These are phyloP conservation scores for Artibeus lituratus DNA, from an alignment of 2,797 vertebrate genomes.

Conservation along the genomic window DNA sequence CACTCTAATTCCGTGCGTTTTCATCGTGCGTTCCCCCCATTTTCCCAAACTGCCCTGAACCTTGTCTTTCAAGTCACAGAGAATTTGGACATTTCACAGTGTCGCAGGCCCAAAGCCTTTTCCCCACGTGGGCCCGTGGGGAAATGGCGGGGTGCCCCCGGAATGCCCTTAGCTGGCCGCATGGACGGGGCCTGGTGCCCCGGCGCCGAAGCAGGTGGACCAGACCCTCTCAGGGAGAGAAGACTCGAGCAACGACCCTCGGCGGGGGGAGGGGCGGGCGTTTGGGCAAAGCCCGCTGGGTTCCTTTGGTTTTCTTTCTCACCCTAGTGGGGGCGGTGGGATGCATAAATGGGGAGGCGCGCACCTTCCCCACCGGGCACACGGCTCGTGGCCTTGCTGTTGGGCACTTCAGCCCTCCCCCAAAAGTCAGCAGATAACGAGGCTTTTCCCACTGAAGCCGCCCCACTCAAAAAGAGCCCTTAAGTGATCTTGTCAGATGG, in stretches of 20 bases:
- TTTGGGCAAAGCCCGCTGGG: neutral
- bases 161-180: neutral
- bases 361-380: neutral
- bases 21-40: neutral
- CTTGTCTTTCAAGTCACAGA: neutral
- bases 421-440: neutral
- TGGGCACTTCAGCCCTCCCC: neutral
- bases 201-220: fast-evolving
- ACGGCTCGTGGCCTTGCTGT: neutral
- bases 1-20: neutral
- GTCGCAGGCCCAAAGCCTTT: neutral
- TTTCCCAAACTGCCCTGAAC: neutral
- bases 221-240: neutral
- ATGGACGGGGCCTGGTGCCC: neutral
- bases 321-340: neutral
- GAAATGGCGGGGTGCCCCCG: no score
- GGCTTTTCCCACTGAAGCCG: neutral
- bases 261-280: neutral
- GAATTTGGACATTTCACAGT: neutral
- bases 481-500: neutral
- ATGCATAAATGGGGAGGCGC: neutral
- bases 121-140: neutral
- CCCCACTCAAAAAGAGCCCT: neutral
- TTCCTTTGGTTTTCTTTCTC: neutral
- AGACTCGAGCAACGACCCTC: neutral